A percentile compares a stretch with the other conserved stretches of the same genome.
These are phyloP conservation scores for Brachionus plicatilis DNA, from an alignment of 1,140 invertebrate species.

Conservation along the genomic window DNA sequence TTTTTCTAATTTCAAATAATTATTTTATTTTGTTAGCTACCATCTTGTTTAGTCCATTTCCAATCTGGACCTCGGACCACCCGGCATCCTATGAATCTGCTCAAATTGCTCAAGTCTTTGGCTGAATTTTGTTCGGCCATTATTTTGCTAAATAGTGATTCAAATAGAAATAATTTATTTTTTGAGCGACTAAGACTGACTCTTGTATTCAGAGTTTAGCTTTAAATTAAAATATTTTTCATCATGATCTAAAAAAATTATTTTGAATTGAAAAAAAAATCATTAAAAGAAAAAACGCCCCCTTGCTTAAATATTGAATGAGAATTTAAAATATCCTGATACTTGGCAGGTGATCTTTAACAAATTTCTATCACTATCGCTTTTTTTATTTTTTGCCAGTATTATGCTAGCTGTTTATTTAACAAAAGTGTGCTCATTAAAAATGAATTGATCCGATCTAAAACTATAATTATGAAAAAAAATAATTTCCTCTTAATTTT, in stretches of 20 bases:
- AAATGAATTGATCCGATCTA: neutral
- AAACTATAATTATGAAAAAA: neutral
- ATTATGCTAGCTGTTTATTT: neutral
- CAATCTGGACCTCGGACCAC: conserved; percentile 91
- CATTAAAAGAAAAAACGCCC: neutral
- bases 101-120: neutral
- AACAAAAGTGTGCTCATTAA: neutral
- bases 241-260: neutral
- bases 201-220: neutral
- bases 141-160: neutral
- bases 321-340: neutral
- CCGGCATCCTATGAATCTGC: conserved; percentile 64
- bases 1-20: neutral
- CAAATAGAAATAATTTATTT: neutral
- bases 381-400: neutral
- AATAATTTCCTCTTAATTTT: neutral
- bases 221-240: neutral
- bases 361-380: neutral
- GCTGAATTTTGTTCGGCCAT: neutral
- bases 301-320: neutral
- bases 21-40: conserved; percentile 47
- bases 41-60: conserved; percentile 99
- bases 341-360: neutral
- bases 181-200: neutral
- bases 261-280: neutral